These are phyloP conservation scores for Rhagophthalmus giganteus DNA, from an alignment of 2,888 invertebrate species.

Conservation along the genomic window DNA sequence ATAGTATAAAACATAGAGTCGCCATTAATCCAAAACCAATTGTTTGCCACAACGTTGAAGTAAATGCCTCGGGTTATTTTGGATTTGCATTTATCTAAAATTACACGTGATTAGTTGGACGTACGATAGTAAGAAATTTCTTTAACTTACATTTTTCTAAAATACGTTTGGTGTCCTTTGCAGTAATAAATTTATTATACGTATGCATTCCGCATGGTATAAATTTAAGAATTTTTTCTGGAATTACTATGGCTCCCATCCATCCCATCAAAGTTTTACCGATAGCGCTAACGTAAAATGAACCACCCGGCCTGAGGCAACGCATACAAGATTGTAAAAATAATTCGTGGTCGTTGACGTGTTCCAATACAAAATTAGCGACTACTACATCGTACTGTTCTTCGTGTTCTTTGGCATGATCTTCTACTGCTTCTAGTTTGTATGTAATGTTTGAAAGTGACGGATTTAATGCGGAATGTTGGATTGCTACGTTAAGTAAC, in stretches of 20 bases:
- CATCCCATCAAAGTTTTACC: conserved; percentile 67
- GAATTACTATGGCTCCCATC: conserved; percentile 69
- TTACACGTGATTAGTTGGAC: background rate
- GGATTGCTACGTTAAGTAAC: conserved; percentile 68
- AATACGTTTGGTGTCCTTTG: background rate
- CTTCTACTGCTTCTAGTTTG: conserved; percentile 61
- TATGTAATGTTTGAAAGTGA: conserved; percentile 58
- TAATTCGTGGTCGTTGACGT: conserved; percentile 71
- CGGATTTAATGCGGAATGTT: conserved; percentile 61
- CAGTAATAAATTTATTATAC: background rate
- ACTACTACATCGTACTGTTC: conserved; percentile 78
- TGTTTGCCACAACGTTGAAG: background rate
- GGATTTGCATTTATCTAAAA: background rate
- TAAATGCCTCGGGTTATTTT: background rate
- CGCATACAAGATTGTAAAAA: conserved; percentile 71
- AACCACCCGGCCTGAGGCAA: conserved; percentile 63
- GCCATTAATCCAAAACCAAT: background rate
- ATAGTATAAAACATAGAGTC: background rate
- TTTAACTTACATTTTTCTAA: background rate
- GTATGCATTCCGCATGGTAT: conserved; percentile 83
- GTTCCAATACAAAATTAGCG: conserved; percentile 88
- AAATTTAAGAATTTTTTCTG: conserved; percentile 74
- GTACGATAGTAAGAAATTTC: too few relatives aligned
- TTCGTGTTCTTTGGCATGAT: conserved; percentile 49
- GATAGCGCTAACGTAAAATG: conserved; percentile 70